phyloP scores from a whole-genome alignment of 2,113 vertebrate genomes.

The Halcyon malimbica region DNA sequence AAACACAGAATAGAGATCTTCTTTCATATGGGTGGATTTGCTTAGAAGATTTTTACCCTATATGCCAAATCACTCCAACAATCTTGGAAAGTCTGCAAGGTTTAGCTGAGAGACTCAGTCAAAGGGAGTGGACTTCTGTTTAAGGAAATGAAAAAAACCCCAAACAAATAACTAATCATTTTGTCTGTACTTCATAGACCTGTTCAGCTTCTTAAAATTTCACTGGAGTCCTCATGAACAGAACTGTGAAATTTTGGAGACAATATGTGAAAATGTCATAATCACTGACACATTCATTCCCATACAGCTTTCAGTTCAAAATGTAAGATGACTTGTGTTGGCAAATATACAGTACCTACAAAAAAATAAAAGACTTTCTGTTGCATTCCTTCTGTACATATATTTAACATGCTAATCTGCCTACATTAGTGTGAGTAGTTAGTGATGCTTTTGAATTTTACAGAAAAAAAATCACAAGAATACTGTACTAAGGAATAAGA shows the following conservation, averaged over 20 bases:
- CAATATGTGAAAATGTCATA: neutral
- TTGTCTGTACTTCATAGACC: neutral
- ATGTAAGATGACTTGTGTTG: neutral
- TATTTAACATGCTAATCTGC: neutral
- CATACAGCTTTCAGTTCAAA: neutral
- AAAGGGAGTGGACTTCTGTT: neutral
- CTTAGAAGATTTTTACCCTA: conserved; percentile 23
- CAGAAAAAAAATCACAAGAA: neutral
- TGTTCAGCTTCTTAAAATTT: neutral
- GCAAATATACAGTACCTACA: neutral
- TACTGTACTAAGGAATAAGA: neutral
- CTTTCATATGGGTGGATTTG: conserved; percentile 13
- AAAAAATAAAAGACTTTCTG: neutral
- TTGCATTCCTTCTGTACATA: neutral
- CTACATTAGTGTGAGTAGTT: neutral
- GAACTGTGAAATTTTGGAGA: neutral
- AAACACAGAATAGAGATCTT: neutral
- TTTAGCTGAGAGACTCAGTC: neutral
- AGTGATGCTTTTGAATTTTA: neutral
- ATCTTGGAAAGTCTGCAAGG: conserved; percentile 21
- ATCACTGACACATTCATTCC: neutral
- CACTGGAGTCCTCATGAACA: neutral
- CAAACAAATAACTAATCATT: neutral
- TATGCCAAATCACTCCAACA: neutral
- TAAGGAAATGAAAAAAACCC: neutral